Evolutionary conservation across 2,113 vertebrate genomes (phyloP).

Genomic region (Platysteira castanea): DNA sequence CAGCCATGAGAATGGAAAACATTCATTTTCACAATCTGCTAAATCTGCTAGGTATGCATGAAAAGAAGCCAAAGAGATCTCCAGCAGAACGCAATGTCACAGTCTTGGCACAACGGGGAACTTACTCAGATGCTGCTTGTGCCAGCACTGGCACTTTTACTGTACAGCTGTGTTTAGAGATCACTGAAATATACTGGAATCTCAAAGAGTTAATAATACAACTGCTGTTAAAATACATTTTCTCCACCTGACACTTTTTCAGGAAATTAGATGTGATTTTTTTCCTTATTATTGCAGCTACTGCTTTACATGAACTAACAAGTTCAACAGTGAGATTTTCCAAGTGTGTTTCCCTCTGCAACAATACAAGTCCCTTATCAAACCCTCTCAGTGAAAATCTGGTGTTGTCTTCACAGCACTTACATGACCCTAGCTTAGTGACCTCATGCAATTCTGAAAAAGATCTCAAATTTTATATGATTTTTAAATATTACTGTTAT

Average conservation of each 20-base stretch:
- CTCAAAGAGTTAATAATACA: conserved; percentile 11
- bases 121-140: conserved; percentile 7
- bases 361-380: not conserved
- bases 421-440: not conserved
- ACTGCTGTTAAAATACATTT: not conserved
- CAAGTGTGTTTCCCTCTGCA: not conserved
- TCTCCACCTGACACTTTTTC: not conserved
- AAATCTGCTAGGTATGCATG: conserved; percentile 73
- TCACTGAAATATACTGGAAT: not conserved
- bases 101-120: conserved; percentile 52
- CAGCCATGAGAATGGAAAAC: conserved; percentile 70
- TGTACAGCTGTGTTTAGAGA: conserved; percentile 29
- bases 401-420: not conserved
- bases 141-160: conserved; percentile 38
- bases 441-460: conserved; percentile 19
- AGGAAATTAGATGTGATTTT: not conserved
- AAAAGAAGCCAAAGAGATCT: conserved; percentile 70
- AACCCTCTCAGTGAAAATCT: conserved; percentile 12
- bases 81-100: conserved; percentile 69
- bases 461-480: not conserved
- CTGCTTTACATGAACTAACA: not conserved
- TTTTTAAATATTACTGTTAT: not conserved
- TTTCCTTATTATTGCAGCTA: not conserved
- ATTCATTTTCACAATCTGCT: conserved; percentile 74
- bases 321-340: not conserved